phyloP scores from a whole-genome alignment of 1,140 invertebrate genomes.

The Hirudo medicinalis region DNA sequence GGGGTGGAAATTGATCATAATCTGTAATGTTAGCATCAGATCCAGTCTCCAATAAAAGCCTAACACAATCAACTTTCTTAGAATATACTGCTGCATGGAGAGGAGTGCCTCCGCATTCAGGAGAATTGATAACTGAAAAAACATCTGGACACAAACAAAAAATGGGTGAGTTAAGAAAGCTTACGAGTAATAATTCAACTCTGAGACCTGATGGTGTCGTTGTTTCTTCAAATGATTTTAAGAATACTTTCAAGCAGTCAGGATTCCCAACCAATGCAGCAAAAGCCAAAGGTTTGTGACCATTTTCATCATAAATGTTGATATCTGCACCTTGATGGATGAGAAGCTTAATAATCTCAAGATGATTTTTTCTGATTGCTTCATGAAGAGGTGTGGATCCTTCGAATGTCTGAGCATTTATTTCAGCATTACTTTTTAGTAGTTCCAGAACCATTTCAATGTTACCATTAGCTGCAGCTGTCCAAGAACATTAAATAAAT shows the following conservation, averaged over 20 bases:
- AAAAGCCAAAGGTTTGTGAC: conserved; percentile 32
- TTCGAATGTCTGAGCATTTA: no score
- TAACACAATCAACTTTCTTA: conserved; percentile 25
- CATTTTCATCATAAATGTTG: conserved; percentile 30
- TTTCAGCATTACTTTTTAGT: no score
- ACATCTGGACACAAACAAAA: conserved; percentile 24
- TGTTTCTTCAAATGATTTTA: conserved; percentile 28
- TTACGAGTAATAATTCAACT: no score
- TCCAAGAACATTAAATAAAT: no score
- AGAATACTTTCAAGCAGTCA: conserved; percentile 27
- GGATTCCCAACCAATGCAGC: conserved; percentile 29
- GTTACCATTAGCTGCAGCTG: no score
- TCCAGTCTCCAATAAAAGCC: no score
- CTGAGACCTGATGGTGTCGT: not conserved
- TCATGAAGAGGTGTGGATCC: no score
- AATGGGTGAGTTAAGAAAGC: no score
- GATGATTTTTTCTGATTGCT: conserved; percentile 23
- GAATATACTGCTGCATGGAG: conserved; percentile 37
- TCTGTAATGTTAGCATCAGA: conserved; percentile 28
- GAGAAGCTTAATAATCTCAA: conserved; percentile 30
- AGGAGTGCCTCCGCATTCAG: conserved; percentile 36
- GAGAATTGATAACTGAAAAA: conserved; percentile 30
- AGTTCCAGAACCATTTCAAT: no score
- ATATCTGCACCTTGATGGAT: conserved; percentile 32
- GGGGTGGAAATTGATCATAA: conserved; percentile 31